These are phyloP conservation scores for Thereva nobilitata DNA, from an alignment of 2,888 invertebrate species.

Conservation along the genomic window DNA sequence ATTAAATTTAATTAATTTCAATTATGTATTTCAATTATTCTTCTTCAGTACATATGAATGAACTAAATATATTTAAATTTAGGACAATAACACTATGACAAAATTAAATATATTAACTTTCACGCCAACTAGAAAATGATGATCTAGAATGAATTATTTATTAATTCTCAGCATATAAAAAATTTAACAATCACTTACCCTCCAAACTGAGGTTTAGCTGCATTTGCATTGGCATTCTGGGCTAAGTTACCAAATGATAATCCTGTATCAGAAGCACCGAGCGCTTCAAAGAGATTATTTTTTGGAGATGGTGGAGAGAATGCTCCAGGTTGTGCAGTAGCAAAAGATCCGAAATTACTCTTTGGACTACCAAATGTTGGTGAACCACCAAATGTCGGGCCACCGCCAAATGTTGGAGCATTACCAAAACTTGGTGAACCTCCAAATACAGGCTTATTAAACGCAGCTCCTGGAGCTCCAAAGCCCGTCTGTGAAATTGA, in stretches of 20 bases:
- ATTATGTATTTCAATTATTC: too few relatives aligned
- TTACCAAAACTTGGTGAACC: conserved; percentile 52
- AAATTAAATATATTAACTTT: background rate
- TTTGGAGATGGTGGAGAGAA: conserved; percentile 48
- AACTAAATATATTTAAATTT: too few relatives aligned
- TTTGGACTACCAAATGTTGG: conserved; percentile 44
- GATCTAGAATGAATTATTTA: conserved; percentile 14
- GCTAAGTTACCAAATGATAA: conserved; percentile 57
- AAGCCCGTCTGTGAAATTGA: conserved; percentile 53
- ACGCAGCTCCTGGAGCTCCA: conserved; percentile 50
- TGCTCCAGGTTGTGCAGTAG: conserved; percentile 8
- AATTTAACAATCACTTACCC: conserved; percentile 44
- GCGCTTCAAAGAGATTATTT: conserved; percentile 54
- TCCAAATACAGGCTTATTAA: conserved; percentile 47
- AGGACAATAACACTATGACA: too few relatives aligned
- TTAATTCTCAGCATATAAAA: background rate
- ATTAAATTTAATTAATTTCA: too few relatives aligned
- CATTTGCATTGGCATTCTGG: conserved; percentile 50
- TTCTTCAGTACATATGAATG: too few relatives aligned
- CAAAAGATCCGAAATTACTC: conserved; percentile 44
- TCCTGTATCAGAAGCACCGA: conserved; percentile 53
- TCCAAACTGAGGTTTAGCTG: conserved; percentile 55
- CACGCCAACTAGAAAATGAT: conserved; percentile 24
- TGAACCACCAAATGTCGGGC: conserved; percentile 53
- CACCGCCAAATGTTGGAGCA: conserved; percentile 55